A percentile compares a stretch with the other conserved stretches of the same genome.
Conservation (phyloP, 2,888 invertebrate genomes). For the Acrobasis repandana region DNA sequence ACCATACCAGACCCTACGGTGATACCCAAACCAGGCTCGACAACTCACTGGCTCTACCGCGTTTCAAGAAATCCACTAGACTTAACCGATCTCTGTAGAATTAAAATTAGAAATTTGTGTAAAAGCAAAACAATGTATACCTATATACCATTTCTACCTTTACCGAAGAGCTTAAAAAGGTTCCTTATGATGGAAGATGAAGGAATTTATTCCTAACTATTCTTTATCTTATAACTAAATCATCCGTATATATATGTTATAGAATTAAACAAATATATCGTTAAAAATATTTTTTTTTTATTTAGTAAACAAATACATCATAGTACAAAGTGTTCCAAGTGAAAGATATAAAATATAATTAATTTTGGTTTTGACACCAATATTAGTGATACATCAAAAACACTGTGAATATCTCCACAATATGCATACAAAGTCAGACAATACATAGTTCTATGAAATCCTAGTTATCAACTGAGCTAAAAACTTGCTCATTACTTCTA, state of each 20-base stretch:
- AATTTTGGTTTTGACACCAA: slow-evolving; percentile 38
- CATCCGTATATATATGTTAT: slow-evolving; percentile 22
- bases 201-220: slow-evolving; percentile 34
- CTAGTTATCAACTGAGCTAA: slow-evolving; percentile 30
- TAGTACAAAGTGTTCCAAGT: slow-evolving; percentile 60
- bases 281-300: slow-evolving; percentile 35
- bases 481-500: slow-evolving; percentile 6
- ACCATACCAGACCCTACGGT: slow-evolving; percentile 34
- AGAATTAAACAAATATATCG: slow-evolving; percentile 19
- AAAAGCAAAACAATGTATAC: slow-evolving; percentile 59
- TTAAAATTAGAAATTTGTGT: slow-evolving; percentile 69
- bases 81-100: slow-evolving; percentile 82
- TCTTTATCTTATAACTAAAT: slow-evolving; percentile 14
- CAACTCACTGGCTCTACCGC: slow-evolving; percentile 65
- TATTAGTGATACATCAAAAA: slow-evolving; percentile 20
- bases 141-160: slow-evolving; percentile 67
- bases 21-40: slow-evolving; percentile 45
- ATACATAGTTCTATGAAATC: slow-evolving; percentile 26
- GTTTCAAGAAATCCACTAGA: slow-evolving; percentile 74
- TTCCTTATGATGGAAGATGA: slow-evolving; percentile 83
- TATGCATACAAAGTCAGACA: slow-evolving; percentile 28
- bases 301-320: slow-evolving; percentile 40
- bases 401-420: slow-evolving; percentile 33
- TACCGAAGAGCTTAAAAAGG: slow-evolving; percentile 81
- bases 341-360: slow-evolving; percentile 52